Conservation (phyloP, 2,888 invertebrate genomes). For the Brachypterus glaber region DNA sequence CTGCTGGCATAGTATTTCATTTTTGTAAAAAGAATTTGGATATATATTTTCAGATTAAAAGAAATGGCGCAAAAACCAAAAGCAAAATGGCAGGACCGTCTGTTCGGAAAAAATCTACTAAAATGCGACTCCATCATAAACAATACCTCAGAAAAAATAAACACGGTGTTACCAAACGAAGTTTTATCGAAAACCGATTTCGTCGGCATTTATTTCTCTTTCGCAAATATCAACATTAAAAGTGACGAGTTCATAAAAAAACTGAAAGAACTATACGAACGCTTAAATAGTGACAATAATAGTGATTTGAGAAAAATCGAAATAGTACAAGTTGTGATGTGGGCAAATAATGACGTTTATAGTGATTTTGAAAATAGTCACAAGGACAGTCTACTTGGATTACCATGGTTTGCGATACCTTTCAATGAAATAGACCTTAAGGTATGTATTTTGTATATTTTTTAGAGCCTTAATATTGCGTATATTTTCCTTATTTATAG, state of each 20-base stretch:
- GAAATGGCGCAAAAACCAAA: constrained; percentile 16
- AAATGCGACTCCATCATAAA: constrained; percentile 40
- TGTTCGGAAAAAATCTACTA: constrained; percentile 49
- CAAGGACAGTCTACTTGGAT: constrained; percentile 49
- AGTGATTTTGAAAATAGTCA: constrained; percentile 58
- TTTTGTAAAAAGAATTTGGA: too few relatives aligned
- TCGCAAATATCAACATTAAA: constrained; percentile 57
- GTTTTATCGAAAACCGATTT: constrained; percentile 45
- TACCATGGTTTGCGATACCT: constrained; percentile 64
- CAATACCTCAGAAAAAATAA: constrained; percentile 44
- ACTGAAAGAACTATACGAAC: constrained; percentile 49
- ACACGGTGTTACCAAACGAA: constrained; percentile 42
- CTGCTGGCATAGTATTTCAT: too few relatives aligned
- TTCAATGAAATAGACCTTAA: constrained; percentile 61
- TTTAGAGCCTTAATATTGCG: too few relatives aligned
- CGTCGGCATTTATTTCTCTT: constrained; percentile 61
- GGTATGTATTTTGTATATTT: constrained; percentile 46
- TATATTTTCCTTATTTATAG: too few relatives aligned
- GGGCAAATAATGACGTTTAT: constrained; percentile 56
- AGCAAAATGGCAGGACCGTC: constrained; percentile 51
- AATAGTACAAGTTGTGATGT: constrained; percentile 59
- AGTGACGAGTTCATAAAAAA: constrained; percentile 60
- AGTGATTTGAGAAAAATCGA: constrained; percentile 39
- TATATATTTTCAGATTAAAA: neutral
- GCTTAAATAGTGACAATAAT: constrained; percentile 30